Conservation (phyloP, 1,140 invertebrate species). For the Pseudobourletiella spinata region DNA sequence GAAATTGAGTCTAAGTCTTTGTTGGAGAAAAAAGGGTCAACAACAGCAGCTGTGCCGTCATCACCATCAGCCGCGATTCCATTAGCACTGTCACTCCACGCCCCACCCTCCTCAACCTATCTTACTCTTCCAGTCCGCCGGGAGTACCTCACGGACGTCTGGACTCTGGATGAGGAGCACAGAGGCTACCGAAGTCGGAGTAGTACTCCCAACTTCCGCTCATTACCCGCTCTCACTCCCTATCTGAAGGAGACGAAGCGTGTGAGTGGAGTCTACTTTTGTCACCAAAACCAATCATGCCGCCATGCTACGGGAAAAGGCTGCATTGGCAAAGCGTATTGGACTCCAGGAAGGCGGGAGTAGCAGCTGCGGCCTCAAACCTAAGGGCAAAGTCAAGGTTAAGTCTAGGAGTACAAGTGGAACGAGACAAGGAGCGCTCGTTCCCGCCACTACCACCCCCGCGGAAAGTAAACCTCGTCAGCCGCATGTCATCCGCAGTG, state of each 20-base stretch:
- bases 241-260: constrained; percentile 33
- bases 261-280: constrained; percentile 28
- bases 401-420: constrained; percentile 9
- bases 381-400: background rate
- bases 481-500: constrained; percentile 15
- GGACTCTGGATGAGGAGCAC: background rate
- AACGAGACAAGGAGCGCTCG: background rate
- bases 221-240: constrained; percentile 31
- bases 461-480: constrained; percentile 7
- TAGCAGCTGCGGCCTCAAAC: background rate
- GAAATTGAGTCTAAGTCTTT: background rate
- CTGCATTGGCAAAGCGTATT: constrained; percentile 1
- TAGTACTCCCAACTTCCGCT: constrained; percentile 13
- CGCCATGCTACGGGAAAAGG: constrained; percentile 1
- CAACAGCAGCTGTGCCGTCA: background rate
- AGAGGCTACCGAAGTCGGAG: background rate
- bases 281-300: constrained; percentile 18
- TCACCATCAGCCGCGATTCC: background rate
- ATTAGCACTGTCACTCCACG: background rate
- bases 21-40: background rate
- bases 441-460: background rate
- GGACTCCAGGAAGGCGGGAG: background rate
- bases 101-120: background rate
- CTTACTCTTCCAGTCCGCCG: background rate
- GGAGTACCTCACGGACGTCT: constrained; percentile 1